Evolutionary conservation across 92 coral and sea anemone genomes (phyloP), one percentile per base, ranked within the genome.

Genomic region (Phenganax subtilis): DNA sequence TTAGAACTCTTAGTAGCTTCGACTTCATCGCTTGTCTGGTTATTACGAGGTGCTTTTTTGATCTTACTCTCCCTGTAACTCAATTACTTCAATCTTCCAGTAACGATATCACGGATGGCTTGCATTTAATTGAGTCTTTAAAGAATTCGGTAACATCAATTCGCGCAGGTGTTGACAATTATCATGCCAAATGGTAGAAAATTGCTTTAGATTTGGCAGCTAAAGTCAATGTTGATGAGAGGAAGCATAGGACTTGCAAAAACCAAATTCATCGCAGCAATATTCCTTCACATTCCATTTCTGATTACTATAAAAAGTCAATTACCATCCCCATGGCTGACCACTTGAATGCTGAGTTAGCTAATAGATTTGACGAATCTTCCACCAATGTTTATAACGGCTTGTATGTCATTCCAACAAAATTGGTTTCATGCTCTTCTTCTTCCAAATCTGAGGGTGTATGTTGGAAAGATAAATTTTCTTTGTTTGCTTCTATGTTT

Each of bases 101-200:
- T 55, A 71, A 71, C 51, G 77, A 73, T 20, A 73, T 73, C 12
- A 12, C 77, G 47, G 58, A 73, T 73, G 77, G 59, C 16, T 52
- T 73, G 77, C 77, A 73, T 52, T 73, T 73, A 17, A 73, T 73
- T 12, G 57, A 73, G 77, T 73, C 77, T 12, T 73, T 73, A 59
- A 47, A 73, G 5, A 73, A 73, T 73, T 52, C 51, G 51, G 9
- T 58, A 47, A 73, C 57, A 16, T 47, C 59, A 11, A 73, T 73
- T 2, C 9, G 59, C 12, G 51, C 47, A 44, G 7, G n/a, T 73
- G 28, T 71, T 20, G 25, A 12, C 57, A 73, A 20, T 20, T 20
- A 20, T 20, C 25, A 20, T 20, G 25, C 25, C 25, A 20, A 20
- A 20, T 20, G 25, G 25, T 20, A 20, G 25, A 20, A 20, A 20